Conservation (phyloP, 2,797 vertebrate genomes). For the Sebastolobus alascanus region DNA sequence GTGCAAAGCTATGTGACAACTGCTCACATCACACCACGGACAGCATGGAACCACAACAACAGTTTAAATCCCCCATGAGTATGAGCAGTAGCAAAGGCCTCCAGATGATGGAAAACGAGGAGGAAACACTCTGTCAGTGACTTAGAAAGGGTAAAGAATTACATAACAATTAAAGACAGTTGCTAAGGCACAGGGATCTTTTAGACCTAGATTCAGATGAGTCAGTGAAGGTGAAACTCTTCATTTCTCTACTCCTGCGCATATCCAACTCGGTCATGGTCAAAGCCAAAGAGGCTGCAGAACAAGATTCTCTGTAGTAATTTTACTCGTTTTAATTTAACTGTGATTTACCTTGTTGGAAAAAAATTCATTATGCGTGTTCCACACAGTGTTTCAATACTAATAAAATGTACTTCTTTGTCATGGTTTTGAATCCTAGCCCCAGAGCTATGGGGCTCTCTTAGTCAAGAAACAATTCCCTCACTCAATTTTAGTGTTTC, state of each 20-base stretch:
- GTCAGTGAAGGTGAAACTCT: constrained; percentile 4
- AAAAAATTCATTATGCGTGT: neutral
- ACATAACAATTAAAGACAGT: constrained; percentile 1
- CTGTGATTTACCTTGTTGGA: neutral
- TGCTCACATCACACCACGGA: constrained; percentile 68
- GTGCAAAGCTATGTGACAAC: constrained; percentile 75
- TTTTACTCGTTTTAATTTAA: neutral
- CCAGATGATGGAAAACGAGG: constrained; percentile 21
- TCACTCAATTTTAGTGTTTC: neutral
- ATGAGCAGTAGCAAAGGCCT: constrained; percentile 33
- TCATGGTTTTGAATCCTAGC: neutral
- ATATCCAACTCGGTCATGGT: constrained; percentile 8
- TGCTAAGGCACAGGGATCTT: constrained; percentile 6
- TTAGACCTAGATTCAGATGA: constrained; percentile 26
- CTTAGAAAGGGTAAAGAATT: constrained; percentile 1
- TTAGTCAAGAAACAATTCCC: neutral
- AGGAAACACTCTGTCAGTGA: constrained; percentile 10
- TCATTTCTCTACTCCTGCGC: neutral
- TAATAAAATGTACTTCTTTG: neutral
- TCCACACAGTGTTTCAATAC: neutral
- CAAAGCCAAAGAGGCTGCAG: neutral
- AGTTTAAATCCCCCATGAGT: constrained; percentile 55
- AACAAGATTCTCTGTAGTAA: neutral
- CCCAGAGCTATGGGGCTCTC: neutral
- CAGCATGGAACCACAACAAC: constrained; percentile 52